These are phyloP conservation scores for Rhinoraja longicauda DNA, from an alignment of 2,797 vertebrate genomes.

Conservation along the genomic window DNA sequence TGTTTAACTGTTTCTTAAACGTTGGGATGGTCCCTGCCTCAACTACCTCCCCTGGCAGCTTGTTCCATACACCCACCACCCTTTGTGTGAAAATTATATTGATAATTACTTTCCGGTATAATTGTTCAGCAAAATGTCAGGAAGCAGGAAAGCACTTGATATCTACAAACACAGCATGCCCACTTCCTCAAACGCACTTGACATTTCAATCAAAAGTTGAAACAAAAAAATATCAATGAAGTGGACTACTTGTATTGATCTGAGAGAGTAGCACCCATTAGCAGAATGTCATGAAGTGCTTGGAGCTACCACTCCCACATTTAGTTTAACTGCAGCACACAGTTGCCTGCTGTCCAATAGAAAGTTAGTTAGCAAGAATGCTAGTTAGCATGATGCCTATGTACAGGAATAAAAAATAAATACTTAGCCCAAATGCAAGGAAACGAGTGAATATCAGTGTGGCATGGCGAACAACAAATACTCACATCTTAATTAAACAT, in stretches of 20 bases:
- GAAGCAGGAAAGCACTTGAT: not conserved
- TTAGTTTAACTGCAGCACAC: not conserved
- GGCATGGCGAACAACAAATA: not conserved
- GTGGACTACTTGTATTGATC: not conserved
- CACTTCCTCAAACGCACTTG: not conserved
- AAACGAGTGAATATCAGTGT: not conserved
- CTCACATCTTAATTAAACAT: not conserved
- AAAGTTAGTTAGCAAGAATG: not conserved
- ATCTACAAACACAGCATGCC: not conserved
- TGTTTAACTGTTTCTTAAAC: too few relatives aligned
- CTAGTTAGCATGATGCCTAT: not conserved
- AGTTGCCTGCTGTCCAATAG: not conserved
- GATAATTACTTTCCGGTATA: not conserved
- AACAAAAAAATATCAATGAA: not conserved
- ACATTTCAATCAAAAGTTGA: not conserved
- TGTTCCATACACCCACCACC: too few relatives aligned
- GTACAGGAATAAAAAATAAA: not conserved
- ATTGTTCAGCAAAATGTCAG: constrained; percentile 13
- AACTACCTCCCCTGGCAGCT: too few relatives aligned
- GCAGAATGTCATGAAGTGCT: not conserved
- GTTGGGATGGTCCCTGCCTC: too few relatives aligned
- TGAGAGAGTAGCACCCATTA: not conserved
- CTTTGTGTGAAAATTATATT: not conserved
- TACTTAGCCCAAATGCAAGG: not conserved
- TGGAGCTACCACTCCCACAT: not conserved